A percentile compares a stretch with the other conserved stretches of the same genome.
Conservation (phyloP, 2,888 invertebrate genomes). For the Orgyia antiqua region DNA sequence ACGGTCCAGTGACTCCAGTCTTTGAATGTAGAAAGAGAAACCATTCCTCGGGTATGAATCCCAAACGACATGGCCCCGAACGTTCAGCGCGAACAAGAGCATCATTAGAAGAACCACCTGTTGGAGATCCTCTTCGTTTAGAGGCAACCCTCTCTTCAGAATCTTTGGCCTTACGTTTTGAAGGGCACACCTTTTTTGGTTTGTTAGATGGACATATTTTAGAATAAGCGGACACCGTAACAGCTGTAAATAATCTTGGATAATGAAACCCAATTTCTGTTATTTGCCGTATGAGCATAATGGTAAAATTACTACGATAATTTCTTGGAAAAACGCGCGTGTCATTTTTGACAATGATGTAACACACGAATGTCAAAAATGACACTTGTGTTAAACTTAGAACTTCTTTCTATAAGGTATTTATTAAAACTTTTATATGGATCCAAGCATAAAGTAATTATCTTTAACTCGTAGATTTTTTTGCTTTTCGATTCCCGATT, state of each 20-base stretch:
- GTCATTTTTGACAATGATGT: too few relatives aligned
- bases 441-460: too few relatives aligned
- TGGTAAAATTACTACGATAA: too few relatives aligned
- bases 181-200: conserved; percentile 6
- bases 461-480: too few relatives aligned
- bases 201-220: conserved; percentile 11
- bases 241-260: conserved; percentile 17
- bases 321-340: too few relatives aligned
- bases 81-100: conserved; percentile 32
- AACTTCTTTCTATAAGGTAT: too few relatives aligned
- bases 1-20: conserved; percentile 93
- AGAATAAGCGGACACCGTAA: conserved; percentile 19
- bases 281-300: conserved; percentile 25
- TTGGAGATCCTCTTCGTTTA: neutral
- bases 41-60: conserved; percentile 69
- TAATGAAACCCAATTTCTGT: conserved; percentile 11
- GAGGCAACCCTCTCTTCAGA: neutral
- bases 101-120: neutral
- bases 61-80: conserved; percentile 75
- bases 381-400: too few relatives aligned
- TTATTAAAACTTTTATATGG: too few relatives aligned
- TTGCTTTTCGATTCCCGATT: too few relatives aligned
- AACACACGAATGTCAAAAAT: too few relatives aligned
- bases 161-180: neutral
- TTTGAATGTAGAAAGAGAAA: conserved; percentile 94